Percentiles rank a stretch among this genome's conserved stretches.
Evolutionary conservation across 2,888 invertebrate genomes (phyloP).

Genomic region (Clivina fossor): DNA sequence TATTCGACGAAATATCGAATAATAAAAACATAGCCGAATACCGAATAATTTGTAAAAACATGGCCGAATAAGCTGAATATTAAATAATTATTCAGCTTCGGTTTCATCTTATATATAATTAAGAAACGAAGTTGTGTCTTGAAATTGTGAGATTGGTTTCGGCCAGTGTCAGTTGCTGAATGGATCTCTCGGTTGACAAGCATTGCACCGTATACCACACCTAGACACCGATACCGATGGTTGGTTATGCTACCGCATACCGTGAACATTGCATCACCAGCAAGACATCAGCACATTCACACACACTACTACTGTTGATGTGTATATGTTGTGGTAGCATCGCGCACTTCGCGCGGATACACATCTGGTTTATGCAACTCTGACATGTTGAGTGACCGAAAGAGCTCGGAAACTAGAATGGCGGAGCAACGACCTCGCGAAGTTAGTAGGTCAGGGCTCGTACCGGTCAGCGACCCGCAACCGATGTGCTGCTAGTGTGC

Average conservation of each 20-base stretch:
- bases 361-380: slow-evolving; percentile 35
- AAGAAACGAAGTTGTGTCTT: too few species aligned
- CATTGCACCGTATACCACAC: background rate
- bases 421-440: slow-evolving; percentile 54
- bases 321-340: too few species aligned
- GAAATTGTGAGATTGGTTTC: background rate
- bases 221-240: too few species aligned
- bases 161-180: background rate
- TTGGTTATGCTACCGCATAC: too few species aligned
- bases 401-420: slow-evolving; percentile 53
- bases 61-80: too few species aligned
- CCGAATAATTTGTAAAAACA: too few species aligned
- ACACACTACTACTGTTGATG: background rate
- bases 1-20: too few species aligned
- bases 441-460: slow-evolving; percentile 55
- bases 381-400: slow-evolving; percentile 41
- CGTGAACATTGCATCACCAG: too few species aligned
- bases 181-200: background rate
- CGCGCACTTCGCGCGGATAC: slow-evolving; percentile 16
- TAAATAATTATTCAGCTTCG: too few species aligned
- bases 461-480: slow-evolving; percentile 50
- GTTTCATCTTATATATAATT: too few species aligned
- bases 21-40: too few species aligned
- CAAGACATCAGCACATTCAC: too few species aligned
- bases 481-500: slow-evolving; percentile 29